Conservation (phyloP, 1,140 invertebrate genomes). For the Gryon sp. region DNA sequence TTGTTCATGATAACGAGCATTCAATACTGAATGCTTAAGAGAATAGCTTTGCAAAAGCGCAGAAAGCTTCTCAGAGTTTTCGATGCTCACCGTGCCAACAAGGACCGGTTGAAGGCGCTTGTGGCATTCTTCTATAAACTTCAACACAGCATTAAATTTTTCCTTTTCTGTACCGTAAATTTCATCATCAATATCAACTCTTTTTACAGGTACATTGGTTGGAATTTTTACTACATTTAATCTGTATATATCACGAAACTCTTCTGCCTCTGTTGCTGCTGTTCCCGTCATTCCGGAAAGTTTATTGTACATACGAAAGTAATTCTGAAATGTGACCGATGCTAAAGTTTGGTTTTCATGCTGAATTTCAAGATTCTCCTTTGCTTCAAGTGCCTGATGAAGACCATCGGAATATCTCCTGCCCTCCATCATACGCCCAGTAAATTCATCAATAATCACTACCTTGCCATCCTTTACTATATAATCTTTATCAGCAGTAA, state of each 20-base stretch:
- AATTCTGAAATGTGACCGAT: slow-evolving; percentile 40
- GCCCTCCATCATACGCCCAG: slow-evolving; percentile 46
- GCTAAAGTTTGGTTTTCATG: slow-evolving; percentile 36
- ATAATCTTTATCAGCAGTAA: slow-evolving; percentile 33
- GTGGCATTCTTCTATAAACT: slow-evolving; percentile 28
- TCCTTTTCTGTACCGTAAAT: slow-evolving; percentile 30
- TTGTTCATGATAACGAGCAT: slow-evolving; percentile 33
- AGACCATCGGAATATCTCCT: slow-evolving; percentile 44
- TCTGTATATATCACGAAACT: slow-evolving; percentile 35
- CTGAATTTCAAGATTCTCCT: slow-evolving; percentile 34
- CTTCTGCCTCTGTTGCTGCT: slow-evolving; percentile 33
- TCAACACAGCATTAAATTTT: slow-evolving; percentile 40
- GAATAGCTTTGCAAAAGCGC: slow-evolving; percentile 31
- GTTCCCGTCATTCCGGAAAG: slow-evolving; percentile 41
- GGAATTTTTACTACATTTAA: slow-evolving; percentile 42
- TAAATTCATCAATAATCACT: slow-evolving; percentile 40
- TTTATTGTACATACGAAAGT: slow-evolving; percentile 33
- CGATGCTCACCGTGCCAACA: slow-evolving; percentile 35
- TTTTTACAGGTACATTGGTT: slow-evolving; percentile 32
- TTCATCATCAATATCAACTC: slow-evolving; percentile 33
- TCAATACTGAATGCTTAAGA: slow-evolving; percentile 38
- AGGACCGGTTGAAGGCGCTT: slow-evolving; percentile 32
- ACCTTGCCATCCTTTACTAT: slow-evolving; percentile 41
- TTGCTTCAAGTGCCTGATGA: slow-evolving; percentile 48
- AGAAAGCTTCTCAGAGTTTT: slow-evolving; percentile 38